Evolutionary conservation across 2,113 vertebrate species (phyloP).

Genomic region (Galeopterus variegatus): DNA sequence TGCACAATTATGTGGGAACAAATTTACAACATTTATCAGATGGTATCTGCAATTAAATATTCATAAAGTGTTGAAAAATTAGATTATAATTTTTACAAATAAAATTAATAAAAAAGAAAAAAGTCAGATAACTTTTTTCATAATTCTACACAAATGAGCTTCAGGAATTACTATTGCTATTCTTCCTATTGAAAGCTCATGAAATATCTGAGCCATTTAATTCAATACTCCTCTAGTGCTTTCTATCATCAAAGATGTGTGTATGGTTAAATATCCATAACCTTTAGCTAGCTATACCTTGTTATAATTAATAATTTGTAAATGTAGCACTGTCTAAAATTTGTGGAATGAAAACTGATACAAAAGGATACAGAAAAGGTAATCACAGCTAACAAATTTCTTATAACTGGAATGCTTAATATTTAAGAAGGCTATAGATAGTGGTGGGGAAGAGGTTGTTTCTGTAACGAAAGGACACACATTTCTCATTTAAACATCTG

Average conservation of each 20-base stretch:
- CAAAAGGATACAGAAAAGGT: not conserved
- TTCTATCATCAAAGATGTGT: not conserved
- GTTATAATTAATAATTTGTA: not conserved
- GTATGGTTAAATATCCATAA: not conserved
- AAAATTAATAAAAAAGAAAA: slow-evolving; percentile 46
- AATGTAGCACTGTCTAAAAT: not conserved
- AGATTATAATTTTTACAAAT: slow-evolving; percentile 43
- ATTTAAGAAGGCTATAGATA: not conserved
- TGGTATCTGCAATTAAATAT: slow-evolving; percentile 29
- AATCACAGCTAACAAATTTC: not conserved
- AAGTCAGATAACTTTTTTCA: not conserved
- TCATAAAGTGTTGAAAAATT: not conserved
- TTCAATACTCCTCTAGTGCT: not conserved
- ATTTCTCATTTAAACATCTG: slow-evolving; percentile 75
- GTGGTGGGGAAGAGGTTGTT: not conserved
- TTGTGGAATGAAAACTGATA: slow-evolving; percentile 16
- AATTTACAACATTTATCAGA: not conserved
- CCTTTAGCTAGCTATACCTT: not conserved
- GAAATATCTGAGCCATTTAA: not conserved
- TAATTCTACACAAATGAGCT: slow-evolving; percentile 30
- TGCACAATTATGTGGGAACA: not conserved
- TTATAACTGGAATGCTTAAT: not conserved
- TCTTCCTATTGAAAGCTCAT: slow-evolving; percentile 56
- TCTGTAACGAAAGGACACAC: not conserved
- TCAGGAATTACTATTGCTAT: not conserved